Evolutionary conservation across 2,113 vertebrate genomes (phyloP).

Genomic region (Heterotis niloticus): DNA sequence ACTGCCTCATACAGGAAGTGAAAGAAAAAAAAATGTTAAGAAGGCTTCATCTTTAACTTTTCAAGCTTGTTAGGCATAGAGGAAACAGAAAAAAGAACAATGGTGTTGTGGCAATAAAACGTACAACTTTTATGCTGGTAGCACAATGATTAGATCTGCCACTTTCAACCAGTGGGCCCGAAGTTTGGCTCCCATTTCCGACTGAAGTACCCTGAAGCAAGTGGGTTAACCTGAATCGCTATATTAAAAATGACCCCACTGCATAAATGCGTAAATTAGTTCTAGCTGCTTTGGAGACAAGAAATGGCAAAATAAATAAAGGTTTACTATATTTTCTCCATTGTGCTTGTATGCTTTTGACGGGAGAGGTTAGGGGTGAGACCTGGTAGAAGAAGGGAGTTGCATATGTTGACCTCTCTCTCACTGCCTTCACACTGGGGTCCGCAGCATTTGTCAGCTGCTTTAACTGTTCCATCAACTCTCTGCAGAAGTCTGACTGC

Average conservation of each 20-base stretch:
- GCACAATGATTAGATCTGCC: too few species aligned
- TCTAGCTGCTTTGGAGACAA: too few species aligned
- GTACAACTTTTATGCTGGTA: neutral
- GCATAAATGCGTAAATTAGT: neutral
- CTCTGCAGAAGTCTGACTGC: conserved; percentile 49
- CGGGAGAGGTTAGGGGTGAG: neutral
- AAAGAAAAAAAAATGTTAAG: too few species aligned
- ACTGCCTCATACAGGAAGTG: neutral
- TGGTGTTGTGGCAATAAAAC: too few species aligned
- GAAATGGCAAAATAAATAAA: neutral
- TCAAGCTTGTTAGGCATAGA: too few species aligned
- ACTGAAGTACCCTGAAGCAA: too few species aligned
- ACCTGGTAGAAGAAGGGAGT: conserved; percentile 71
- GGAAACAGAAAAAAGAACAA: too few species aligned
- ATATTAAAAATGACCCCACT: neutral
- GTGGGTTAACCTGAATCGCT: too few species aligned
- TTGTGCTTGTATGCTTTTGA: neutral
- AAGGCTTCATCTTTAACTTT: too few species aligned
- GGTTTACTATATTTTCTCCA: neutral
- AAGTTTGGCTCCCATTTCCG: too few species aligned
- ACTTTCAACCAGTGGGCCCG: neutral
- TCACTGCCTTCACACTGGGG: neutral
- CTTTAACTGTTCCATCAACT: conserved; percentile 52
- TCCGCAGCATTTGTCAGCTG: conserved; percentile 20
- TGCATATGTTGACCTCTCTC: conserved; percentile 39